Percentiles rank a stretch among this genome's conserved stretches.
These are phyloP conservation scores for Perognathus longimembris DNA, from an alignment of 2,113 vertebrate genomes.

Conservation along the genomic window DNA sequence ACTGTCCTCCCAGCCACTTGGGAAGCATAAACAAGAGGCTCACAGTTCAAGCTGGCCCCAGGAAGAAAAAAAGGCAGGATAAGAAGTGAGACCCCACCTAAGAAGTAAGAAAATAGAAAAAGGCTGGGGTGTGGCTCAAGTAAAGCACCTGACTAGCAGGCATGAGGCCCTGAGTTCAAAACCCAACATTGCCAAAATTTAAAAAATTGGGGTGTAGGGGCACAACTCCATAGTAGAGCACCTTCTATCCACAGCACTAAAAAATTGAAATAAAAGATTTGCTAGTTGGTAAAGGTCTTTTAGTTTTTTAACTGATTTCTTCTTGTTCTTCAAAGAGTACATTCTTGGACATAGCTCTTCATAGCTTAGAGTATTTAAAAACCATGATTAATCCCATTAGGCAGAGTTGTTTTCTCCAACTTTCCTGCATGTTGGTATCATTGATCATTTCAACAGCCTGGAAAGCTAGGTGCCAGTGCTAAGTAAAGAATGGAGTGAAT, in stretches of 20 bases:
- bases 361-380: slow-evolving; percentile 1
- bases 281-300: background rate
- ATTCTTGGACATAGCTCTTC: background rate
- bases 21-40: too few relatives aligned
- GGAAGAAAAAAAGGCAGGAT: too few relatives aligned
- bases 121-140: too few relatives aligned
- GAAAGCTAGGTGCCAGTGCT: background rate
- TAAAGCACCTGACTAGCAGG: too few relatives aligned
- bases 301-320: background rate
- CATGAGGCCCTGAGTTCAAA: too few relatives aligned
- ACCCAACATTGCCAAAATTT: background rate
- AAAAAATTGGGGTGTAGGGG: background rate
- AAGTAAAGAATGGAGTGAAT: background rate
- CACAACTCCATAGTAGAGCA: background rate
- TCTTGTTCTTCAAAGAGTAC: background rate
- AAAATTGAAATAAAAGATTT: background rate
- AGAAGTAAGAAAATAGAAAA: too few relatives aligned
- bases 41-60: too few relatives aligned
- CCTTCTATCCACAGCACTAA: background rate
- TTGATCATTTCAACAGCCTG: background rate
- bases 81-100: too few relatives aligned
- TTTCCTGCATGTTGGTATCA: background rate
- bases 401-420: background rate
- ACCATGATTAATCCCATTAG: background rate
- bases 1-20: too few relatives aligned